These are phyloP conservation scores for Lepilemur septentrionalis DNA, from an alignment of 2,797 vertebrate genomes.

Conservation along the genomic window DNA sequence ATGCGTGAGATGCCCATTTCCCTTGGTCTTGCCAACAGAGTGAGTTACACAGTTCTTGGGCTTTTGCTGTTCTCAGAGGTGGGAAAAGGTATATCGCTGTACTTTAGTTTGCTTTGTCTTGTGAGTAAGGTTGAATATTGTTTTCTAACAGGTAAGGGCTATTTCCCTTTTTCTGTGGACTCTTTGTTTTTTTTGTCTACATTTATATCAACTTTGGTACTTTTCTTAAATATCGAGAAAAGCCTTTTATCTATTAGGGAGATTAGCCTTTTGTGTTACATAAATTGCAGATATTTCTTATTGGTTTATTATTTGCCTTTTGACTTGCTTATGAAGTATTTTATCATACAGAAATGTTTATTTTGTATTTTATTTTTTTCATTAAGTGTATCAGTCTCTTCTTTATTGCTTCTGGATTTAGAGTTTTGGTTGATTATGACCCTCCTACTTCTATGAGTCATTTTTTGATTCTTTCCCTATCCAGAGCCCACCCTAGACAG, in stretches of 20 bases:
- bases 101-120: neutral
- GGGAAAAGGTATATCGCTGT: neutral
- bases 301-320: constrained; percentile 1
- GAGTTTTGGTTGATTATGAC: constrained; percentile 10
- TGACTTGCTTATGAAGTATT: neutral
- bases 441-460: neutral
- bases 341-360: neutral
- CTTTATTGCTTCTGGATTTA: constrained; percentile 41
- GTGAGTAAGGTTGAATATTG: neutral
- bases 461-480: constrained; percentile 22
- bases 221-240: constrained; percentile 19
- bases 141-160: neutral
- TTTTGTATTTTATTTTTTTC: neutral
- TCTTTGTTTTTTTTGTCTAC: constrained; percentile 7
- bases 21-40: neutral
- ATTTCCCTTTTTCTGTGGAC: neutral
- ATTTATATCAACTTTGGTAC: neutral
- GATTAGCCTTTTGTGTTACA: neutral
- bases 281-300: neutral
- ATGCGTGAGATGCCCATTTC: neutral
- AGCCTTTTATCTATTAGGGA: neutral
- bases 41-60: neutral
- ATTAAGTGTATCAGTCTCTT: neutral
- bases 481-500: neutral
- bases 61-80: neutral